Evolutionary conservation across 1,140 invertebrate species (phyloP), one percentile per base, ranked within the genome.

Genomic region (Heliconius congener): DNA sequence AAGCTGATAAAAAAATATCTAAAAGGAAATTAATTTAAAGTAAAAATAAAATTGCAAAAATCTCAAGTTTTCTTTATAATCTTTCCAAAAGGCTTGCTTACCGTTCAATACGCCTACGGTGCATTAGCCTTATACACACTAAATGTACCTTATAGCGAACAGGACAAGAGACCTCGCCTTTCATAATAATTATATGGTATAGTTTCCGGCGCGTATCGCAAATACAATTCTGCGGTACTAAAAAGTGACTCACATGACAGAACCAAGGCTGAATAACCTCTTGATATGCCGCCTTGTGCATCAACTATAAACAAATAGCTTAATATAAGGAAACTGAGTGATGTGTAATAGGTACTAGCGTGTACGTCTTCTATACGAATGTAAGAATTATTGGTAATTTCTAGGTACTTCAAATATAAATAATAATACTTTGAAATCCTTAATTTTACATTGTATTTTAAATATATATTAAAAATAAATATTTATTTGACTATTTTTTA

Each of bases 171-270:
- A 84, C 77, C 71, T 73, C 52, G 76, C 37, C 70, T 78, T 77
- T 80, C 50, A 76, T 83, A 80, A 76, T 83, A 80, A 83, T 80
- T 81, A 74, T 76, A 77, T 77, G 74, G 73, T 8, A 46, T 66
- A 78, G 74, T 81, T 81, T 81, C 82, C 82, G 82, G 71, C 76
- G 79, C 75, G 74, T 76, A 78, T 74, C 42, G 76, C 79, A 82
- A 82, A 83, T 82, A 82, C 83, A 83, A 83, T 80, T 71, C 75
- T 76, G 81, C 66, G 78, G 82, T 85, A 81, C 77, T 79, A 80
- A 81, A 23, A 83, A 76, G 84, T 91, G 89, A 91, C 80, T 87
- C 89, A 87, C 80, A 74, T 77, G 76, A 77, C 76, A 82, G 72
- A 71, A 77, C 75, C 74, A 73, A 77, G 77, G 76, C 85, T 88